These are phyloP conservation scores for Myotis planiceps DNA, from an alignment of 2,797 vertebrate species.

Conservation along the genomic window DNA sequence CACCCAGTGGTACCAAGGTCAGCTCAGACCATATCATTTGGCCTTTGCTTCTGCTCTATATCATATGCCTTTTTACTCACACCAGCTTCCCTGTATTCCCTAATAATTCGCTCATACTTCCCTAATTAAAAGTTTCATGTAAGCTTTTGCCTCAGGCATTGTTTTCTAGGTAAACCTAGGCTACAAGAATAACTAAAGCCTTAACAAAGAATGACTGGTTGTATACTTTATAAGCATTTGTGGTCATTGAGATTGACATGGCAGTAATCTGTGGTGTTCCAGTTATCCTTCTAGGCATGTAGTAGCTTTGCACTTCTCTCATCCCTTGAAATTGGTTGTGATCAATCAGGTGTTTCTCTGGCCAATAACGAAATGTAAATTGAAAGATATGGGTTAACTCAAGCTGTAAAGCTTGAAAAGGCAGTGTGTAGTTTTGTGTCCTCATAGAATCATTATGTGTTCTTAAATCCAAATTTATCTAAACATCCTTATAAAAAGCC, in stretches of 20 bases:
- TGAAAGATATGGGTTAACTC: not conserved
- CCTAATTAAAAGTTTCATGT: not conserved
- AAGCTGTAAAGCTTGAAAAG: not conserved
- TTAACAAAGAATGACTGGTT: not conserved
- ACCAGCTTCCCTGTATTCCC: not conserved
- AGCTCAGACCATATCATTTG: not conserved
- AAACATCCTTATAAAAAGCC: not conserved
- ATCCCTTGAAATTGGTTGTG: not conserved
- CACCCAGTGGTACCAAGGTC: not conserved
- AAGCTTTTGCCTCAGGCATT: not conserved
- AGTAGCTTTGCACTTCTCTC: not conserved
- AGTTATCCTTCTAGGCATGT: not conserved
- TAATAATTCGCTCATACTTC: not conserved
- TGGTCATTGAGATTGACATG: not conserved
- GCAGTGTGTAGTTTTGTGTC: not conserved
- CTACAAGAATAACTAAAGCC: not conserved
- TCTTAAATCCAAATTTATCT: constrained; percentile 38
- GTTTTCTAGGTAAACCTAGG: not conserved
- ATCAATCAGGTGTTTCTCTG: not conserved
- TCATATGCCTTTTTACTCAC: not conserved
- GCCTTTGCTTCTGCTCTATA: not conserved
- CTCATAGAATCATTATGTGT: not conserved
- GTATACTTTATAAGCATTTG: not conserved
- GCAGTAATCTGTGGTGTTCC: not conserved
- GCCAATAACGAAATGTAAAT: not conserved